Base-by-base conservation (phyloP, 2,113 vertebrate species). In the Cercocebus atys region DNA sequence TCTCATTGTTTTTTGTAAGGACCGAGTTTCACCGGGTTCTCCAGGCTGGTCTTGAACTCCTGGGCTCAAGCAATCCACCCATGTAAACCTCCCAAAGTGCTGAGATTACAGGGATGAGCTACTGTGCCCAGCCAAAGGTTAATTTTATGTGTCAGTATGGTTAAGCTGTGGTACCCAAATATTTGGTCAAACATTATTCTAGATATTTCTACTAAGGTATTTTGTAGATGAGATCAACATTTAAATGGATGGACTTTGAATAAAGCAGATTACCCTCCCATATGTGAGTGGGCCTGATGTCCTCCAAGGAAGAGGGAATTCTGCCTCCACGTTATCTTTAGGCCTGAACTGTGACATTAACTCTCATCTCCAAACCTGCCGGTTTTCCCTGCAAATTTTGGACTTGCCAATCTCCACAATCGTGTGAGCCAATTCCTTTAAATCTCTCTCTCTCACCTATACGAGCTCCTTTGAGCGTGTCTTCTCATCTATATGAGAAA, bases 1-100 rank as follows among this genome's bases (percentile, higher is more conserved):
- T 30, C 27, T 64, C 0, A 0, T 64, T 30, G 27, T 64, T 64
- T 64, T 64, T 64, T 30, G 27, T 14, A 30, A 0, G 27, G 27
- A 55, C 52, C 2, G 17, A 64, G 61, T 30, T 27, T 64, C 61
- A 64, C 61, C 0, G 1, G 14, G 27, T 30, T 64, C 61, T 12
- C 27, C 61, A 64, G 61, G 27, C 12, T 64, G 25, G 27, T 64
- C 61, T 30, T 30, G 61, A 64, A 30, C 27, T 64, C 61, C 61
- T 64, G 61, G 61, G 25, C 27, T 64, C 61, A 64, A 30, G 27
- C 30, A 6, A 64, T 64, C 61, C 61, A 30, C 61, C 25, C 25
- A 30, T 6, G 27, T 64, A 64, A 64, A 30, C 61, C 61, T 6
- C 61, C 30, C 10, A 30, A 30, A 64, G 5, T 64, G 27, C 61